A percentile compares a stretch with the other conserved stretches of the same genome.
These are phyloP conservation scores for Anthopleura xanthogrammica DNA, from an alignment of 92 coral and sea anemone genomes.

Conservation along the genomic window DNA sequence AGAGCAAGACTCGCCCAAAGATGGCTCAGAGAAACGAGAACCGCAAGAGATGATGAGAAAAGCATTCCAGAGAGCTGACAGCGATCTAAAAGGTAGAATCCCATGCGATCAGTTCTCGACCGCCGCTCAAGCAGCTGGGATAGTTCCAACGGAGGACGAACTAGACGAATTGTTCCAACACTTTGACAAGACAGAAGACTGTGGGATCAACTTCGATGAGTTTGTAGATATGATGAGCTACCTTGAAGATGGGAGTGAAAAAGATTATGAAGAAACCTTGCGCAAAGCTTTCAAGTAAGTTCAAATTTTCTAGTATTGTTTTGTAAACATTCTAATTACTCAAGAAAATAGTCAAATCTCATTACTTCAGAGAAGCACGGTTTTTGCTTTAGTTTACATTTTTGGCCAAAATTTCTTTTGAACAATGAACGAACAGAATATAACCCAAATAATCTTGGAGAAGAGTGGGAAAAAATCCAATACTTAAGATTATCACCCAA, in stretches of 20 bases:
- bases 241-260: slow-evolving; percentile 44
- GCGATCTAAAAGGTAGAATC: slow-evolving; percentile 60
- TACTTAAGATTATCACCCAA: too few species aligned
- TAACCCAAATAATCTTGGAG: too few species aligned
- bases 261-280: slow-evolving; percentile 57
- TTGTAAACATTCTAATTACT: not conserved
- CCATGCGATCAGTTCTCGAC: slow-evolving; percentile 50
- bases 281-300: slow-evolving; percentile 81
- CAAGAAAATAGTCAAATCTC: not conserved
- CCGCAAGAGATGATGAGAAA: slow-evolving; percentile 9
- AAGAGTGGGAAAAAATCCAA: too few species aligned
- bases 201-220: slow-evolving; percentile 63
- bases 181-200: slow-evolving; percentile 62
- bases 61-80: slow-evolving; percentile 67
- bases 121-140: slow-evolving; percentile 65
- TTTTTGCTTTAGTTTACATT: not conserved
- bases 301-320: not conserved
- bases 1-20: slow-evolving; percentile 12
- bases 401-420: too few species aligned
- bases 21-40: slow-evolving; percentile 3
- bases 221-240: slow-evolving; percentile 62
- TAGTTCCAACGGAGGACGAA: slow-evolving; percentile 47
- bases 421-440: too few species aligned
- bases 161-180: slow-evolving; percentile 49
- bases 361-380: not conserved